A percentile compares a stretch with the other conserved stretches of the same genome.
Evolutionary conservation across 92 coral and sea anemone species (phyloP).

Genomic region (Umimayanthus kanabou): DNA sequence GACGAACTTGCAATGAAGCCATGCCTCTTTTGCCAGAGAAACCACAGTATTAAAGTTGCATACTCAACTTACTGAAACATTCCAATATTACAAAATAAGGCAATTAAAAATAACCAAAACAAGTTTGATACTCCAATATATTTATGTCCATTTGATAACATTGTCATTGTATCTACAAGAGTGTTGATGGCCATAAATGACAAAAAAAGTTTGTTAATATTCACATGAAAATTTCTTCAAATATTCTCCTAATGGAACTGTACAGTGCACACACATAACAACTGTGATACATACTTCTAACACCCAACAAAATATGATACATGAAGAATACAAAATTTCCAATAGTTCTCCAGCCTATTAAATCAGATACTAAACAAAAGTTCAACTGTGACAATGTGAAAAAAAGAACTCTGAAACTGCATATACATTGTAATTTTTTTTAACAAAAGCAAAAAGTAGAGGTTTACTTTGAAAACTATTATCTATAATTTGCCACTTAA

Average conservation of each 20-base stretch:
- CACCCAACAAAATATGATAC: not conserved
- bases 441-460: too few relatives aligned
- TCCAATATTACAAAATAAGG: too few relatives aligned
- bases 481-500: too few relatives aligned
- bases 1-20: too few relatives aligned
- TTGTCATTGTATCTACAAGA: not conserved
- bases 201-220: not conserved
- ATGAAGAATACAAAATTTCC: not conserved
- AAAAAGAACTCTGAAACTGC: not conserved
- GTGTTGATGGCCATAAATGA: not conserved
- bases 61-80: too few relatives aligned
- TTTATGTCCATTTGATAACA: not conserved
- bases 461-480: not conserved
- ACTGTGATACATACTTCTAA: not conserved
- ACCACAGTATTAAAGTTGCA: too few relatives aligned
- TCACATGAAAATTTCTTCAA: slow-evolving; percentile 9
- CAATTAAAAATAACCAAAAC: too few relatives aligned
- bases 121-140: too few relatives aligned
- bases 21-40: too few relatives aligned
- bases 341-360: not conserved
- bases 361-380: not conserved
- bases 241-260: slow-evolving; percentile 3
- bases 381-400: not conserved
- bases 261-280: not conserved
- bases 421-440: not conserved